Conservation (phyloP, 2,797 vertebrate genomes). For the Pangasius macronema region DNA sequence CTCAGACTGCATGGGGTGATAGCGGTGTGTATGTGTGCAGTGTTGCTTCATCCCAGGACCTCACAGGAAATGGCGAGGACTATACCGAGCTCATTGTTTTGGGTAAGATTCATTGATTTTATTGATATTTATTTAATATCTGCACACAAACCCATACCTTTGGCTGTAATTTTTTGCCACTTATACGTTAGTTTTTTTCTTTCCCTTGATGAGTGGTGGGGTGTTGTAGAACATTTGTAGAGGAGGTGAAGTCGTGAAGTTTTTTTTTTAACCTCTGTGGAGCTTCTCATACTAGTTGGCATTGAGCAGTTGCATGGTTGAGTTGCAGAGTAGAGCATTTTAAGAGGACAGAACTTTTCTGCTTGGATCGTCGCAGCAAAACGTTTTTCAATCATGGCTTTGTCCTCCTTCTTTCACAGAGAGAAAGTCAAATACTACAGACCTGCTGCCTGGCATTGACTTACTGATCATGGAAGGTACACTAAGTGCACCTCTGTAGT, state of each 20-base stretch:
- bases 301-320: neutral
- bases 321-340: neutral
- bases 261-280: neutral
- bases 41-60: slow-evolving; percentile 78
- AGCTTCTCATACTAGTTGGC: neutral
- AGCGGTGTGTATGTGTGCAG: slow-evolving; percentile 86
- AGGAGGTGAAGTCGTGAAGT: neutral
- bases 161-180: neutral
- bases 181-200: neutral
- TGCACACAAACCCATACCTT: neutral
- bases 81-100: slow-evolving; percentile 87
- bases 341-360: slow-evolving; percentile 16
- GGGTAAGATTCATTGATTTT: slow-evolving; percentile 70
- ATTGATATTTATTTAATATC: neutral
- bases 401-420: slow-evolving; percentile 86
- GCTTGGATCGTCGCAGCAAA: slow-evolving; percentile 30
- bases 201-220: neutral
- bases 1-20: slow-evolving; percentile 87
- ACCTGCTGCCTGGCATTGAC: slow-evolving; percentile 94
- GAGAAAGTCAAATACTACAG: slow-evolving; percentile 87
- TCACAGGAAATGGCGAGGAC: slow-evolving; percentile 82
- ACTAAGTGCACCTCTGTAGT: slow-evolving; percentile 54
- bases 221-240: neutral
- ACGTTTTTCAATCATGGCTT: slow-evolving; percentile 72
- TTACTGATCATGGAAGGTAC: slow-evolving; percentile 95